Evolutionary conservation across 2,888 invertebrate species (phyloP).

Genomic region (Caenorhabditis panamensis): DNA sequence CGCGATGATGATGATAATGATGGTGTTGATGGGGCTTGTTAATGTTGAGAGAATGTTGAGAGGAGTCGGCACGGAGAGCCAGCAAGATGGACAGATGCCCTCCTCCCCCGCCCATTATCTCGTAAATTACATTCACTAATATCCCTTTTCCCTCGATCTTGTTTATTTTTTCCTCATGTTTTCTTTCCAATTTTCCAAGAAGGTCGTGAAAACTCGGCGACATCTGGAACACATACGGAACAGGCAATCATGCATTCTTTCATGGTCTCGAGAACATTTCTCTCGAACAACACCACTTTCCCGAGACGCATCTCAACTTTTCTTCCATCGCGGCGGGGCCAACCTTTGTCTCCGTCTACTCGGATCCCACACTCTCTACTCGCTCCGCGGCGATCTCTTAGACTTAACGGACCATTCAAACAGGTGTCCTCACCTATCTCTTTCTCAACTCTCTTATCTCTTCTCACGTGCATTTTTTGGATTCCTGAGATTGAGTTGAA

Average conservation of each 20-base stretch:
- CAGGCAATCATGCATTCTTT: conserved; percentile 41
- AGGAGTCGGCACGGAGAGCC: neutral
- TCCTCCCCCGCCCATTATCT: conserved; percentile 8
- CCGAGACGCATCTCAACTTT: conserved; percentile 8
- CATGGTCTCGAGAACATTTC: conserved; percentile 13
- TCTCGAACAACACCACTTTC: conserved; percentile 14
- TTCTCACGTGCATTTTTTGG: conserved; percentile 39
- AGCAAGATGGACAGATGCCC: neutral
- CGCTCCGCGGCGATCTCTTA: conserved; percentile 10
- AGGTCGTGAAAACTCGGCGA: conserved; percentile 20
- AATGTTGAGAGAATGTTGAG: neutral
- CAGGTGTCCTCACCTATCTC: conserved; percentile 38
- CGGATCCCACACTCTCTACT: neutral
- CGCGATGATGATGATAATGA: conserved; percentile 48
- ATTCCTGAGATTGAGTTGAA: conserved; percentile 34
- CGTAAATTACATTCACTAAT: neutral
- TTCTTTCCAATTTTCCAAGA: conserved; percentile 18
- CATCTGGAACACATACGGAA: conserved; percentile 52
- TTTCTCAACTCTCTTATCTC: neutral
- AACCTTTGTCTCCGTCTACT: neutral
- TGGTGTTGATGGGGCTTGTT: conserved; percentile 33
- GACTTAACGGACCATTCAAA: conserved; percentile 52
- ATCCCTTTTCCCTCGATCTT: conserved; percentile 7
- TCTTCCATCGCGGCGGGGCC: conserved; percentile 13
- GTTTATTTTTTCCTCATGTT: conserved; percentile 18